Percentiles rank a stretch among this genome's conserved stretches.
These are phyloP conservation scores for Hystrix cristata DNA, from an alignment of 2,113 vertebrate genomes.

Conservation along the genomic window DNA sequence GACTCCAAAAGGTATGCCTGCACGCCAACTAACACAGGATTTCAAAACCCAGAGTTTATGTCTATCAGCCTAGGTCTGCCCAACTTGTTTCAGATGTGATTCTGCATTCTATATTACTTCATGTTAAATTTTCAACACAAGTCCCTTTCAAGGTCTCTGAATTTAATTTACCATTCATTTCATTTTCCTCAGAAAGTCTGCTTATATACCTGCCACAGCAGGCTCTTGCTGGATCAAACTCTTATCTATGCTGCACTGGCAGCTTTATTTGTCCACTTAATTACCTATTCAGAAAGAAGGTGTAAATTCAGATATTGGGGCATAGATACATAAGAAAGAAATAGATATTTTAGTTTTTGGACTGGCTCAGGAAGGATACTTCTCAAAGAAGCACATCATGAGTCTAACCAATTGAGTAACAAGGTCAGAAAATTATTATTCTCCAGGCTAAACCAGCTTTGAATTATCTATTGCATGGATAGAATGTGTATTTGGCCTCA, in stretches of 20 bases:
- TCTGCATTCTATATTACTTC: not conserved
- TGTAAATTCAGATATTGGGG: not conserved
- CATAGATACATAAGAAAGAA: not conserved
- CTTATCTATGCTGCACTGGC: not conserved
- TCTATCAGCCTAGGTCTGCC: not conserved
- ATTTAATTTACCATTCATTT: not conserved
- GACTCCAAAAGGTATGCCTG: not conserved
- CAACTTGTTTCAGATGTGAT: not conserved
- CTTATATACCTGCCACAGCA: not conserved
- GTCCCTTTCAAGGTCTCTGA: not conserved
- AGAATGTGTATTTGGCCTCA: not conserved
- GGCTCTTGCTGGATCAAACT: not conserved
- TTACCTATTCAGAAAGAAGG: not conserved
- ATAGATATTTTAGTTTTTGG: not conserved
- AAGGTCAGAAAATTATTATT: not conserved
- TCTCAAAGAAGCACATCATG: not conserved
- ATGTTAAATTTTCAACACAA: not conserved
- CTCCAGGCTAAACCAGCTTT: not conserved
- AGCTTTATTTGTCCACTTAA: not conserved
- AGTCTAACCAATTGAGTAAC: not conserved
- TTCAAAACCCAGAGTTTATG: not conserved
- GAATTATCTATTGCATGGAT: not conserved
- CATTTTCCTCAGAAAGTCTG: not conserved
- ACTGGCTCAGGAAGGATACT: not conserved
- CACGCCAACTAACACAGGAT: not conserved